Conservation (phyloP, 2,113 vertebrate genomes). For the Crotalus helleri region DNA sequence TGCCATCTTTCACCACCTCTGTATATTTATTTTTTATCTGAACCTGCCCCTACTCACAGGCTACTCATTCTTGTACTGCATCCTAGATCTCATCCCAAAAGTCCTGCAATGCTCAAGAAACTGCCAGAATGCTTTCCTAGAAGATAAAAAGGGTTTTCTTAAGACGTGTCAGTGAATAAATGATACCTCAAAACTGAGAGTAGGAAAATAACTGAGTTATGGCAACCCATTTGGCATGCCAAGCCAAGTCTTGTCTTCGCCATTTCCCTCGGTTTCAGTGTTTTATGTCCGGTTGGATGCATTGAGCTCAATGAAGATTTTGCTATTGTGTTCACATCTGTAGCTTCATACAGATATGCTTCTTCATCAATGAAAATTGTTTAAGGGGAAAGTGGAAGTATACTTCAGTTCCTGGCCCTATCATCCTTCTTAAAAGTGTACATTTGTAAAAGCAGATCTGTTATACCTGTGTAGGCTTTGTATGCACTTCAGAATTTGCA, state of each 20-base stretch:
- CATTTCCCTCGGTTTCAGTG: not conserved
- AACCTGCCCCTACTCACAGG: not conserved
- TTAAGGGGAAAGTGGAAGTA: not conserved
- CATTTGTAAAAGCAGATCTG: not conserved
- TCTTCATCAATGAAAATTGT: not conserved
- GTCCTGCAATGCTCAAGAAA: not conserved
- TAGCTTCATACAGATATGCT: not conserved
- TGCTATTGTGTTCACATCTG: not conserved
- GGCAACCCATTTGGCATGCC: not conserved
- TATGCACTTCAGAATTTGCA: not conserved
- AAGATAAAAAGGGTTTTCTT: not conserved
- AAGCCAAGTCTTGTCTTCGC: not conserved
- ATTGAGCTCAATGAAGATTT: not conserved
- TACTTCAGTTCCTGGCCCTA: not conserved
- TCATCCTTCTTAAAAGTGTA: too few relatives aligned
- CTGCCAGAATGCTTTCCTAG: not conserved
- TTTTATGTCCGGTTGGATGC: not conserved
- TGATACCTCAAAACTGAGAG: not conserved
- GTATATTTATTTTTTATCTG: not conserved
- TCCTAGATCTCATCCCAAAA: not conserved
- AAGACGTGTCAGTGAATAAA: not conserved
- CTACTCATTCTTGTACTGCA: not conserved
- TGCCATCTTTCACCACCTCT: not conserved
- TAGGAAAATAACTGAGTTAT: not conserved
- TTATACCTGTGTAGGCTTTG: not conserved